phyloP scores from a whole-genome alignment of 2,797 vertebrate species.

The Rallus crepitans region DNA sequence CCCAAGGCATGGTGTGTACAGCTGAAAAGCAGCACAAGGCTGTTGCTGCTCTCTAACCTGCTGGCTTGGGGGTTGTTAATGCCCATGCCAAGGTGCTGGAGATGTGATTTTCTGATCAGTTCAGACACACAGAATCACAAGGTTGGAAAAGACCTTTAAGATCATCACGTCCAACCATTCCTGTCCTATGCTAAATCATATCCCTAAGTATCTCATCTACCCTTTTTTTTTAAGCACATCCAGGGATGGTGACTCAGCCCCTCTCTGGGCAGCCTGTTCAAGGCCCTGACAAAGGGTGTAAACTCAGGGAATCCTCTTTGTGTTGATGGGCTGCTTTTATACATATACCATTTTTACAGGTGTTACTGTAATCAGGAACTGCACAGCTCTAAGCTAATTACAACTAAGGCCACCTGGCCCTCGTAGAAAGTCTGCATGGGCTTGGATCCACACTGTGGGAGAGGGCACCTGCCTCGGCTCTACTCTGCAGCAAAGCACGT shows the following conservation, averaged over 20 bases:
- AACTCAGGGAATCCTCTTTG: not conserved
- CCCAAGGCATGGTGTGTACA: accelerated
- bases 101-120: not conserved
- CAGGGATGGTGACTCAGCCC: too few species aligned
- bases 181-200: too few species aligned
- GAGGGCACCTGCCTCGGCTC: not conserved
- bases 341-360: not conserved
- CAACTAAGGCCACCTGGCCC: not conserved
- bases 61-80: not conserved
- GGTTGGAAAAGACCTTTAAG: too few species aligned
- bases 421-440: accelerated
- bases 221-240: too few species aligned
- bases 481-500: accelerated
- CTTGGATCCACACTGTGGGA: not conserved
- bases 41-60: not conserved
- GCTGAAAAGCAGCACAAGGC: not conserved
- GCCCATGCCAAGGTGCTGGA: not conserved
- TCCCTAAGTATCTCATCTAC: too few species aligned
- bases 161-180: too few species aligned
- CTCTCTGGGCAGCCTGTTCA: too few species aligned
- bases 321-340: not conserved
- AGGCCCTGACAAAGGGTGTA: not conserved
- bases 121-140: not conserved
- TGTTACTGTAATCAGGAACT: not conserved
- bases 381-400: not conserved